Percentiles rank a stretch among this genome's conserved stretches.
Conservation (phyloP, 1,140 invertebrate species). For the Lepidurus packardi region DNA sequence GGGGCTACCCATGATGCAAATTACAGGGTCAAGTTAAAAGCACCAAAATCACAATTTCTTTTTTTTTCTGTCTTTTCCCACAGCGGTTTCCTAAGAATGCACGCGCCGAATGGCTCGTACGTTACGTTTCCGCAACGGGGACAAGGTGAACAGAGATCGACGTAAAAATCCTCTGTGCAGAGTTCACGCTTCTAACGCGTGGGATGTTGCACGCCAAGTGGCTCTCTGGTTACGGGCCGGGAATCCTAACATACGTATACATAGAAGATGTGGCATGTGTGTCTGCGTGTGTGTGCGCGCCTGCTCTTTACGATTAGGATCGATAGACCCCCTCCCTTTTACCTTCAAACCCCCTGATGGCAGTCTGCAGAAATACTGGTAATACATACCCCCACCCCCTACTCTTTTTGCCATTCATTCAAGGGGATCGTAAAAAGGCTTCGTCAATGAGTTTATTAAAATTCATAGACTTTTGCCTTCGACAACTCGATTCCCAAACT, state of each 20-base stretch:
- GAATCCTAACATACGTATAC: slow-evolving; percentile 10
- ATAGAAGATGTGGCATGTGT: slow-evolving; percentile 1
- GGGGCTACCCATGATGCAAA: too few relatives aligned
- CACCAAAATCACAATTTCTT: too few relatives aligned
- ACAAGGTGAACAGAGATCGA: background rate
- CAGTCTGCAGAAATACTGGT: background rate
- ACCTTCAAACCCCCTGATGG: background rate
- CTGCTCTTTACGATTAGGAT: slow-evolving; percentile 19
- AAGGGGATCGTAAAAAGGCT: background rate
- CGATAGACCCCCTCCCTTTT: background rate
- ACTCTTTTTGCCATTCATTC: background rate
- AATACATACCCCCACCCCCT: background rate
- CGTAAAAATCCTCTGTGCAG: background rate
- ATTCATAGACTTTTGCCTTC: slow-evolving; percentile 5
- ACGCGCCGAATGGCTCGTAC: too few relatives aligned
- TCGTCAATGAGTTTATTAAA: slow-evolving; percentile 7
- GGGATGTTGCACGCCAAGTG: slow-evolving; percentile 20
- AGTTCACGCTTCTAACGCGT: background rate
- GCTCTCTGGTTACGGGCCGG: slow-evolving; percentile 2
- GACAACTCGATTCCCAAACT: background rate
- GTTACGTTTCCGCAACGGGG: too few relatives aligned
- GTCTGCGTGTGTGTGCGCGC: background rate
- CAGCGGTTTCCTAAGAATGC: too few relatives aligned
- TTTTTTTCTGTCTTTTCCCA: too few relatives aligned
- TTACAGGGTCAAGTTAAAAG: too few relatives aligned